phyloP scores from a whole-genome alignment of 2,888 invertebrate species.

The Campoplex nolae region DNA sequence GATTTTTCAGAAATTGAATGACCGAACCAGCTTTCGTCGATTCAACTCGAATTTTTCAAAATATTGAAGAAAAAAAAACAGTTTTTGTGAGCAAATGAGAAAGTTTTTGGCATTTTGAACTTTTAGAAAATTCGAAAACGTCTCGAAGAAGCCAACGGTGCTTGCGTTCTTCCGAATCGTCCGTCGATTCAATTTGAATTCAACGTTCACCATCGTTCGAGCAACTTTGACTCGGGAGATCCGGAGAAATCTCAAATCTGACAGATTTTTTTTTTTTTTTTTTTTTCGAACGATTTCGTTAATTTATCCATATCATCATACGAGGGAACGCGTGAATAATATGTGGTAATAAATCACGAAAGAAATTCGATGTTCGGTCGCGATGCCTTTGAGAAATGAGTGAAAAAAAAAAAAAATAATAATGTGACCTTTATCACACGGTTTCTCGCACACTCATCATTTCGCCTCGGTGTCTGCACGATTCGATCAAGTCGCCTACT shows the following conservation, averaged over 20 bases:
- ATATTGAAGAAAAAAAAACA: background rate
- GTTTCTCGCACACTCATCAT: constrained; percentile 18
- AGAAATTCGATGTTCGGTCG: background rate
- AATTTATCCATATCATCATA: background rate
- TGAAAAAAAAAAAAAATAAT: background rate
- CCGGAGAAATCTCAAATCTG: background rate
- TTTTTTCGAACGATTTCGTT: background rate
- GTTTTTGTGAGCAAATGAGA: background rate
- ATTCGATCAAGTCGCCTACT: constrained; percentile 12
- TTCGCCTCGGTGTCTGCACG: constrained; percentile 6
- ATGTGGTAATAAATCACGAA: background rate
- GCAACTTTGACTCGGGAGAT: background rate
- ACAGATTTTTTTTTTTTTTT: background rate
- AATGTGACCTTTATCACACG: constrained; percentile 16
- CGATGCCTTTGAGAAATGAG: background rate
- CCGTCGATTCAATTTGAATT: no score
- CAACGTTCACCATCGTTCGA: no score
- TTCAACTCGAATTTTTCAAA: no score
- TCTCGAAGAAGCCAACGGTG: background rate
- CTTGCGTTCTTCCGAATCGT: no score
- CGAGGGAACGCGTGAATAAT: background rate
- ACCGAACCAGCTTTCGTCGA: no score
- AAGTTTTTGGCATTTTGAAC: background rate
- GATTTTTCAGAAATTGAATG: no score
- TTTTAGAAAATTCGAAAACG: background rate